Evolutionary conservation across 1,140 invertebrate genomes (phyloP).

Genomic region (Diabrotica virgifera): DNA sequence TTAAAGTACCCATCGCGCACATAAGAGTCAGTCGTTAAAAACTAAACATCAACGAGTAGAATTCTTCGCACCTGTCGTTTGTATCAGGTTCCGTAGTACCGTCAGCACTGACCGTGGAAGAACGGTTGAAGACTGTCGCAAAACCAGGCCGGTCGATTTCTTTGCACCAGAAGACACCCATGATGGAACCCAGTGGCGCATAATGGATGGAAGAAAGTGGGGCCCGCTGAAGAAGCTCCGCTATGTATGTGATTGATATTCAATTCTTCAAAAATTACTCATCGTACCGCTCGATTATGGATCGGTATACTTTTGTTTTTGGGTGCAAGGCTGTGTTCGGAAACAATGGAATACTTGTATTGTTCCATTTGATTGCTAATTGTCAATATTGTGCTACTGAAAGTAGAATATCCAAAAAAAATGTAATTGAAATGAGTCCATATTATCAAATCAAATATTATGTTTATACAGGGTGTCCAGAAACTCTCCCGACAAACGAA

Average conservation of each 20-base stretch:
- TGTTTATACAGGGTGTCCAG: no score
- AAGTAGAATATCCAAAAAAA: no score
- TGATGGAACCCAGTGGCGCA: slow-evolving; percentile 16
- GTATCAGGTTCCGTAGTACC: slow-evolving; percentile 14
- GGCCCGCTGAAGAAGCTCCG: neutral
- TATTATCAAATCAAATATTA: no score
- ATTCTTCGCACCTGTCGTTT: slow-evolving; percentile 26
- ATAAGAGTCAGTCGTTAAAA: slow-evolving; percentile 20
- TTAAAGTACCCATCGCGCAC: slow-evolving; percentile 19
- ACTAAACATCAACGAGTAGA: slow-evolving; percentile 10
- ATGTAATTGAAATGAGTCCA: no score
- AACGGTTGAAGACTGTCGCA: slow-evolving; percentile 21
- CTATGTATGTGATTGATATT: neutral
- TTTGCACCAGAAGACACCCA: slow-evolving; percentile 18
- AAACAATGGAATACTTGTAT: no score
- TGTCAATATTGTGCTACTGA: no score
- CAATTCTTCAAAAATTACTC: slow-evolving; percentile 3
- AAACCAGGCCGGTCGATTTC: slow-evolving; percentile 29
- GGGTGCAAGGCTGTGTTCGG: neutral
- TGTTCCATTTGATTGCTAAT: no score
- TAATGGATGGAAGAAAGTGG: neutral
- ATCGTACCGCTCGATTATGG: neutral
- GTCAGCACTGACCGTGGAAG: slow-evolving; percentile 26
- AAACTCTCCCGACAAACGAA: no score
- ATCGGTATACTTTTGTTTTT: neutral